Conservation (phyloP, 1,140 invertebrate genomes). For the Cotesia vestalis region DNA sequence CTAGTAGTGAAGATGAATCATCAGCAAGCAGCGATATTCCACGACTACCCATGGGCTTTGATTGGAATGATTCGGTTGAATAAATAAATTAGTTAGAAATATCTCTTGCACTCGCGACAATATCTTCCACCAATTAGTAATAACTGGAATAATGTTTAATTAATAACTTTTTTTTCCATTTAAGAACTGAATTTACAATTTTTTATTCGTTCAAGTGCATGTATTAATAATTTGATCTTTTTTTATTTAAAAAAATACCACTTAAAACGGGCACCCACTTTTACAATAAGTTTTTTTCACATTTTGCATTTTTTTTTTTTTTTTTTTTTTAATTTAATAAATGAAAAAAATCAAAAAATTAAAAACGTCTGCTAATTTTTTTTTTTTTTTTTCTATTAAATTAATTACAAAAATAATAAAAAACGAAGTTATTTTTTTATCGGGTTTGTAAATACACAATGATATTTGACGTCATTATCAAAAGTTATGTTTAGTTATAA, state of each 20-base stretch:
- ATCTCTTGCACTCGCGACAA: neutral
- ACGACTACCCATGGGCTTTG: conserved; percentile 49
- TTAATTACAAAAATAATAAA: neutral
- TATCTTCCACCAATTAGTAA: neutral
- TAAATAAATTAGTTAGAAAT: neutral
- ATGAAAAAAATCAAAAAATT: too few species aligned
- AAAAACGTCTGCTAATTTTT: too few species aligned
- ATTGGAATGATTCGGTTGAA: conserved; percentile 50
- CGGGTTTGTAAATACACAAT: conserved; percentile 31
- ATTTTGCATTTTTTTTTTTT: conserved; percentile 31
- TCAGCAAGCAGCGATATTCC: conserved; percentile 62
- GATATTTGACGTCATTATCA: neutral
- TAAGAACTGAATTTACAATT: too few species aligned
- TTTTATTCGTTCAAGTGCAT: too few species aligned
- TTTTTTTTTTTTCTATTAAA: too few species aligned
- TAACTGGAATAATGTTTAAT: neutral
- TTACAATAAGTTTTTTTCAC: conserved; percentile 14
- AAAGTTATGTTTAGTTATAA: conserved; percentile 6
- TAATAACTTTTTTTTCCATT: neutral
- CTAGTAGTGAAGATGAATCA: conserved; percentile 63
- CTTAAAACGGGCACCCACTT: too few species aligned
- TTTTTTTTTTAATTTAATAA: too few species aligned
- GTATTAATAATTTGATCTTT: too few species aligned
- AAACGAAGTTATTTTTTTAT: conserved; percentile 33
- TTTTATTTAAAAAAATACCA: too few species aligned